Base-by-base conservation (phyloP, 2,888 invertebrate genomes). In the Apotomis turbidana region DNA sequence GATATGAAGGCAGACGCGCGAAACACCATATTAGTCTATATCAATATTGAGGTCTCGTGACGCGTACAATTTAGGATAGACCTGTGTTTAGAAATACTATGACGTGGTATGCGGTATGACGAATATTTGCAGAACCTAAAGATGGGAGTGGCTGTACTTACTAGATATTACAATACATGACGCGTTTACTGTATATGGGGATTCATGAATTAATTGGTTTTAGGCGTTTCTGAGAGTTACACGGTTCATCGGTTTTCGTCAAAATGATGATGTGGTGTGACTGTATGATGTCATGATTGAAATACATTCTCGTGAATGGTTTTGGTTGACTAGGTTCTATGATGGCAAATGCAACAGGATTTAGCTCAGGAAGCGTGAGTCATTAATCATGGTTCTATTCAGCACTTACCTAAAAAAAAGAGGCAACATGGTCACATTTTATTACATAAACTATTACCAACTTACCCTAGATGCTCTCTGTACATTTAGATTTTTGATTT, bases 121-220 rank as follows among this genome's bases (percentile, higher is more conserved):
- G 67, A 68, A 44, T 71, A 68, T 71, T 71, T 71, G 61, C 61
- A 52, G 55, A 49, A 15, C 57, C 55, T 62, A 54, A 8, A 67
- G 38, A 61, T 36, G 61, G 71, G 71, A 51, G 61, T 61, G 67
- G 67, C 46, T 13, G 5, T 5, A 57, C 49, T 49, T 64, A 44
- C 52, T 66, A 15, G 4, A 46, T 46, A 49, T 66, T n/a, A 52
- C 49, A 49, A 70, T 46, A 13, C 55, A 52, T 71, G 67, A 68
- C 61, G 71, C 55, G 61, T 68, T 52, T 62, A 68, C 71, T 67
- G 67, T 57, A 71, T 27, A 55, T 55, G 15, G 60, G 15, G 5
- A 60, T 46, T 36, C 27, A 60, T 64, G 59, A 66, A 66, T 60
- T 54, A 41, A 36, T 41, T 44, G n/a, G 12, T 58, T 70, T 51